A percentile compares a stretch with the other conserved stretches of the same genome.
phyloP scores from a whole-genome alignment of 2,113 vertebrate species.

The Psittacula cyanocephala region DNA sequence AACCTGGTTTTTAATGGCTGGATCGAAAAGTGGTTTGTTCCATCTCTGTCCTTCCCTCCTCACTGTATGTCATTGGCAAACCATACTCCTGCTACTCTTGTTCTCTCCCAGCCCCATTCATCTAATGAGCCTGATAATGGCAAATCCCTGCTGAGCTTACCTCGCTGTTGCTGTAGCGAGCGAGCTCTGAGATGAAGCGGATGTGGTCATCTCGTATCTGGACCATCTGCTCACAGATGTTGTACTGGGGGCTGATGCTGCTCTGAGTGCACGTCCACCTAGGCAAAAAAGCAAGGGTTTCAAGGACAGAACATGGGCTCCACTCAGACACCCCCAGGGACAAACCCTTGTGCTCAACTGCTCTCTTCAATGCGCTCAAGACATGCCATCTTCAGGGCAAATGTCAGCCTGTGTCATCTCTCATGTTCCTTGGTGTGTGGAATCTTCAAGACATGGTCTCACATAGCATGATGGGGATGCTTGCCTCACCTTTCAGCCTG shows the following conservation, averaged over 20 bases:
- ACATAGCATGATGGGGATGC: background rate
- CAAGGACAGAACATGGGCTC: background rate
- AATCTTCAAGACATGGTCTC: background rate
- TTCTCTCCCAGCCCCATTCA: background rate
- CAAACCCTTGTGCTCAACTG: background rate
- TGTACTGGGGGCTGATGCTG: conserved; percentile 98
- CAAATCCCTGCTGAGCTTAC: conserved; percentile 26
- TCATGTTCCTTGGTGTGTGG: background rate
- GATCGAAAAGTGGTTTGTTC: background rate
- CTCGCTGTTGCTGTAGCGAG: conserved; percentile 99
- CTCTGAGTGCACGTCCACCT: conserved; percentile 99
- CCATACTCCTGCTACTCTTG: background rate
- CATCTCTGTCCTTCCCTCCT: background rate
- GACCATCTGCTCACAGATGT: conserved; percentile 99
- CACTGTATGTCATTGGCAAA: background rate
- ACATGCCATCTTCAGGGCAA: background rate
- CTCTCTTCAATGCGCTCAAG: background rate
- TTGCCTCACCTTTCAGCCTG: background rate
- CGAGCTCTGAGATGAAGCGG: conserved; percentile 98
- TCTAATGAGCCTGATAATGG: background rate
- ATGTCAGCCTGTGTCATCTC: background rate
- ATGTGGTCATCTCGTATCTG: conserved; percentile 99
- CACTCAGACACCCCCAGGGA: background rate
- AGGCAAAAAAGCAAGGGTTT: conserved; percentile 51
- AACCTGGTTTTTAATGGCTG: background rate